These are phyloP conservation scores for Chrysolina haemoptera DNA, from an alignment of 2,888 invertebrate genomes.

Conservation along the genomic window DNA sequence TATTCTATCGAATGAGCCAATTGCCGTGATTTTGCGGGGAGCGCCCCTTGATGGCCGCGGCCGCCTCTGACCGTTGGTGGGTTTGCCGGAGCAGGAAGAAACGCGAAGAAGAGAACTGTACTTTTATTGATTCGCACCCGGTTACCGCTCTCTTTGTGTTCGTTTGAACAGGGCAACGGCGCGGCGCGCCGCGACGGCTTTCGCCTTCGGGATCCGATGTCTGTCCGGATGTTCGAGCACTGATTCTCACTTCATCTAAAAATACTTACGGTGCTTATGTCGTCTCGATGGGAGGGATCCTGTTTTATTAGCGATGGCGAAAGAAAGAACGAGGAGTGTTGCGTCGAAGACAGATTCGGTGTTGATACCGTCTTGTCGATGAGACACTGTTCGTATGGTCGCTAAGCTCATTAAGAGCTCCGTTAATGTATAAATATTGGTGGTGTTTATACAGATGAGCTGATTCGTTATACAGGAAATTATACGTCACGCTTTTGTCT, in stretches of 20 bases:
- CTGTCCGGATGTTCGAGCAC: slow-evolving; percentile 25
- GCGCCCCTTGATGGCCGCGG: neutral
- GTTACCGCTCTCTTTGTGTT: slow-evolving; percentile 28
- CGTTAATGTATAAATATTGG: neutral
- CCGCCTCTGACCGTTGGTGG: neutral
- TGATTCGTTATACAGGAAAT: no score
- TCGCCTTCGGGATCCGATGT: slow-evolving; percentile 21
- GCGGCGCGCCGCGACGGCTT: slow-evolving; percentile 3
- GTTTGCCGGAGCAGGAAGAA: slow-evolving; percentile 32
- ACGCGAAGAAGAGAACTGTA: slow-evolving; percentile 31
- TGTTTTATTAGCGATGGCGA: slow-evolving; percentile 24
- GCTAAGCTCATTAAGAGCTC: neutral
- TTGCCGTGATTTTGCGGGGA: neutral
- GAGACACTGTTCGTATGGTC: neutral
- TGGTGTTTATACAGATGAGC: no score
- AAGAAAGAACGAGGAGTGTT: slow-evolving; percentile 5
- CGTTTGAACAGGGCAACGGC: slow-evolving; percentile 23
- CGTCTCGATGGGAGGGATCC: slow-evolving; percentile 24
- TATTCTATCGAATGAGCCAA: no score
- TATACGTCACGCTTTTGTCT: no score
- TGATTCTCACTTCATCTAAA: slow-evolving; percentile 33
- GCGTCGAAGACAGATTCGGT: slow-evolving; percentile 18
- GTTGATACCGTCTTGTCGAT: slow-evolving; percentile 23
- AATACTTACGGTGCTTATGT: slow-evolving; percentile 28
- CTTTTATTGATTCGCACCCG: slow-evolving; percentile 50